Conservation (phyloP, 2,113 vertebrate species). For the Scortum barcoo region DNA sequence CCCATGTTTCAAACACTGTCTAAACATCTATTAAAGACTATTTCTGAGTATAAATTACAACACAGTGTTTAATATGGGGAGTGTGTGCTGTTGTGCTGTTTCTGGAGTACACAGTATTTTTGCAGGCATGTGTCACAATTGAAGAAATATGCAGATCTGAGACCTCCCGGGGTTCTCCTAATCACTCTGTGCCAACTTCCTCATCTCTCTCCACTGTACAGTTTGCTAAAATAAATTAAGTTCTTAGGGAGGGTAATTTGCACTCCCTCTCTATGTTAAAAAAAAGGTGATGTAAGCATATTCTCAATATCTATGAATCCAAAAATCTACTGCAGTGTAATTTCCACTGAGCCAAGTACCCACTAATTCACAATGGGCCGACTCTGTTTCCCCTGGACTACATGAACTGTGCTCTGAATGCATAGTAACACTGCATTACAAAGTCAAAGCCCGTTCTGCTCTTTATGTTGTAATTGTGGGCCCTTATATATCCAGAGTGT, state of each 20-base stretch:
- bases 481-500: conserved; percentile 38
- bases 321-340: conserved; percentile 27
- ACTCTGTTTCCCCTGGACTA: conserved; percentile 57
- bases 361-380: conserved; percentile 36
- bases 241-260: conserved; percentile 53
- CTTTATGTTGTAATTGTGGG: conserved; percentile 58
- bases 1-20: conserved; percentile 9
- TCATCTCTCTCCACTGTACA: conserved; percentile 44
- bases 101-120: conserved; percentile 16
- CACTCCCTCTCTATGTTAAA: conserved; percentile 38
- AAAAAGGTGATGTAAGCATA: conserved; percentile 53
- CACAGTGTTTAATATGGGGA: not conserved
- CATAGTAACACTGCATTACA: conserved; percentile 45
- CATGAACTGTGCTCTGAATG: conserved; percentile 59
- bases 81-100: not conserved
- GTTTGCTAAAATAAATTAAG: conserved; percentile 65
- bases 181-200: conserved; percentile 53
- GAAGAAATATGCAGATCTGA: conserved; percentile 57
- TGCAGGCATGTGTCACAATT: conserved; percentile 46
- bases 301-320: conserved; percentile 48
- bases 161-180: conserved; percentile 37
- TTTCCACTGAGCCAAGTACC: conserved; percentile 37
- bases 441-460: conserved; percentile 51
- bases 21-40: conserved; percentile 15
- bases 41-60: conserved; percentile 16